Evolutionary conservation across 2,113 vertebrate species (phyloP).

Genomic region (Tetrao urogallus): DNA sequence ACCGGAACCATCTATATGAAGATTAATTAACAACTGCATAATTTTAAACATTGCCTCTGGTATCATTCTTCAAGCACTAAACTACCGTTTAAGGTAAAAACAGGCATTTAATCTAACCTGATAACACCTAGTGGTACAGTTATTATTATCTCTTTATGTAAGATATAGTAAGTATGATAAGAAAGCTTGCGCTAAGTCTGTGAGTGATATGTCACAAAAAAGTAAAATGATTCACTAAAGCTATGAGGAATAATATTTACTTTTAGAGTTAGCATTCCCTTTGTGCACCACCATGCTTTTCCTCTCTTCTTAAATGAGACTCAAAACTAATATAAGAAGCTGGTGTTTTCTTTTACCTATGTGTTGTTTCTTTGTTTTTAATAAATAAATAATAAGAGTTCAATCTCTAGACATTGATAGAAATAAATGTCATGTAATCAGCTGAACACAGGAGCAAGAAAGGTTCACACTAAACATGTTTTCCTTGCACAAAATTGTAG

Average conservation of each 20-base stretch:
- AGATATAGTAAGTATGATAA: neutral
- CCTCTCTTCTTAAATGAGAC: neutral
- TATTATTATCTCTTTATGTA: neutral
- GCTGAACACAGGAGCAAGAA: neutral
- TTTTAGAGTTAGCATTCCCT: neutral
- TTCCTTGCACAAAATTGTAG: neutral
- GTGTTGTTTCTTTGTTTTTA: neutral
- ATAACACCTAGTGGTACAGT: neutral
- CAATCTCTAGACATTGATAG: neutral
- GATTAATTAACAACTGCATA: neutral
- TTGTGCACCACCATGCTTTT: neutral
- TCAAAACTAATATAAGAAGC: neutral
- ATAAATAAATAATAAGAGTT: neutral
- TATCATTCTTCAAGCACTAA: neutral
- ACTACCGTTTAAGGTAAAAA: neutral
- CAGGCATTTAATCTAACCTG: neutral
- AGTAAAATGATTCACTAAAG: neutral
- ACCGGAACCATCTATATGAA: neutral
- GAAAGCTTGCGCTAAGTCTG: neutral
- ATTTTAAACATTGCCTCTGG: neutral
- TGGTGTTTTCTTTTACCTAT: neutral
- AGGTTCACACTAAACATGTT: neutral
- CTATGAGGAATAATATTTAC: neutral
- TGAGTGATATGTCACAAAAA: neutral
- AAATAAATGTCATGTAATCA: neutral